phyloP scores from a whole-genome alignment of 2,797 vertebrate species.

The Salmo trutta region DNA sequence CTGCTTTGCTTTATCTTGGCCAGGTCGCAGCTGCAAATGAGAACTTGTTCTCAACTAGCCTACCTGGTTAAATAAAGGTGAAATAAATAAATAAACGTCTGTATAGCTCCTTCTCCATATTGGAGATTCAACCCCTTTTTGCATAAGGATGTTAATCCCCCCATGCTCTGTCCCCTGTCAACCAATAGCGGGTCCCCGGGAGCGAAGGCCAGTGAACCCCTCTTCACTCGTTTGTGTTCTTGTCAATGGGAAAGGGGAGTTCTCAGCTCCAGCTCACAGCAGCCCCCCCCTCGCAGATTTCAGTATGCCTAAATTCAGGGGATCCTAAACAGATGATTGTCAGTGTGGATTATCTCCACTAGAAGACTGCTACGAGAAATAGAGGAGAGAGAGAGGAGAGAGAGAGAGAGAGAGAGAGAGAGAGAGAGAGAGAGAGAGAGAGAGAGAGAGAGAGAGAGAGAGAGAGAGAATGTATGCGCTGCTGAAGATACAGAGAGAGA shows the following conservation, averaged over 20 bases:
- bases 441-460: neutral
- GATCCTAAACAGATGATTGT: too few relatives aligned
- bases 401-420: conserved; percentile 37
- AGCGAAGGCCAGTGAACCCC: conserved; percentile 47
- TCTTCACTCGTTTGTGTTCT: conserved; percentile 23
- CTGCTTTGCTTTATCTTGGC: too few relatives aligned
- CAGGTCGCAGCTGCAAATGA: too few relatives aligned
- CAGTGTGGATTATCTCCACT: conserved; percentile 19
- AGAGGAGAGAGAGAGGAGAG: conserved; percentile 15
- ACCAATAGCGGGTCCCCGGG: conserved; percentile 48
- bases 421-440: conserved; percentile 20
- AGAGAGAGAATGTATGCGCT: neutral
- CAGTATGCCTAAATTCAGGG: too few relatives aligned
- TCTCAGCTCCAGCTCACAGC: conserved; percentile 41
- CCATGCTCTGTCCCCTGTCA: neutral
- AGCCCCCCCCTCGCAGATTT: conserved; percentile 9
- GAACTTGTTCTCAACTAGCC: too few relatives aligned
- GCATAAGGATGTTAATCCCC: too few relatives aligned
- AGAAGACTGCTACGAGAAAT: conserved; percentile 57
- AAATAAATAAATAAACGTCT: too few relatives aligned
- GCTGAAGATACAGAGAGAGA: conserved; percentile 15
- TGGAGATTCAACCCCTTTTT: neutral
- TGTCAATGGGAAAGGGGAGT: conserved; percentile 51
- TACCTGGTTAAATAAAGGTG: too few relatives aligned
- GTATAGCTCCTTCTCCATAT: neutral